Base-by-base conservation (phyloP, 2,113 vertebrate genomes). In the Aldabrachelys gigantea region DNA sequence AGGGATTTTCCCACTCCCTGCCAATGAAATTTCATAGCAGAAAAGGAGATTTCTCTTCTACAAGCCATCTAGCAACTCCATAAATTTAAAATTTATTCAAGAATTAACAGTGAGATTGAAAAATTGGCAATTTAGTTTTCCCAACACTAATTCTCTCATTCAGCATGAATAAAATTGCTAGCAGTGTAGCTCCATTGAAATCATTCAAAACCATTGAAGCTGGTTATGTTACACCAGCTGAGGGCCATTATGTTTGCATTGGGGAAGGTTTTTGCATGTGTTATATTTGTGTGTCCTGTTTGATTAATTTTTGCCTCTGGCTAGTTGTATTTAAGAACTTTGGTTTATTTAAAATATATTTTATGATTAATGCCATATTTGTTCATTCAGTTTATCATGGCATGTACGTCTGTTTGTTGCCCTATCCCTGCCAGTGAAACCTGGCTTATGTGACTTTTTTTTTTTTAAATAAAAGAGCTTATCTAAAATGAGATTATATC, bases 1-100 rank as follows among this genome's bases (percentile, higher is more conserved):
- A 57, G 80, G 59, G 86, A 95, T 92, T 90, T 21, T 75, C 94
- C 94, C 84, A 92, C 53, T 38, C 86, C 25, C 92, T 82, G 83
- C 65, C 82, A 78, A 85, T 7, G 69, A 85, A 54, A 31, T 82
- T 78, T 82, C 12, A 10, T 5, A 31, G 80, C 16, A 82, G 29
- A 89, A 2, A 8, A 29, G 44, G 81, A 54, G 5, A 44, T 54
- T 65, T 84, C 22, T 75, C 24, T 24, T 80, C 92, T 57, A 54
- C 50, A 24, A 7, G 16, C 50, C 25, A 14, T 49, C 50, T 49
- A 31, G 19, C 4, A 10, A 52, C 29, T 89, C 3, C 27, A 3
- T 16, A 91, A 50, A 6, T 78, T 57, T 31, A 80, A 80, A 35
- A 78, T 85, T 65, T 87, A 78, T 83, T 38, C 41, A 38, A 13